Percentiles rank a stretch among this genome's conserved stretches.
Conservation (phyloP, 2,797 vertebrate genomes). For the Corythornis leucogaster region DNA sequence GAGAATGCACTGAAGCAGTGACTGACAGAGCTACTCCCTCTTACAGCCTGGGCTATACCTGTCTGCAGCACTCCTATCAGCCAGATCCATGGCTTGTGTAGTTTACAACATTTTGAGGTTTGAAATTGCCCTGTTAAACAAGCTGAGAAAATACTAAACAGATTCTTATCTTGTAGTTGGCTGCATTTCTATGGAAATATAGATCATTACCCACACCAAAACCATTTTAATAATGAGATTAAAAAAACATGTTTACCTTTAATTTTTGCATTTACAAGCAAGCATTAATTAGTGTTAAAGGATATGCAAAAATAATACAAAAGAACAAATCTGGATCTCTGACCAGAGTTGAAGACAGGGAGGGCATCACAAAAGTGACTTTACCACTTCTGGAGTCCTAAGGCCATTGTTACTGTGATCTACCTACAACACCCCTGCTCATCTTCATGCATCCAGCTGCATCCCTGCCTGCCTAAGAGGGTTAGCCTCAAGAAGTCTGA, state of each 20-base stretch:
- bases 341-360: not conserved
- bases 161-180: not conserved
- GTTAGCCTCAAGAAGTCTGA: not conserved
- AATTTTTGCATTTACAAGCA: not conserved
- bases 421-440: not conserved
- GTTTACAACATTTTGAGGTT: not conserved
- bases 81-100: not conserved
- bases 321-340: not conserved
- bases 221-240: not conserved
- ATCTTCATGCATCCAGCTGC: not conserved
- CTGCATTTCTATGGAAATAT: not conserved
- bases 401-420: not conserved
- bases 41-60: not conserved
- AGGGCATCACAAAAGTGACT: not conserved
- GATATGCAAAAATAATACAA: not conserved
- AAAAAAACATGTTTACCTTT: not conserved
- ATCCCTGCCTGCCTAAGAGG: not conserved
- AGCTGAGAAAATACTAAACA: constrained; percentile 7
- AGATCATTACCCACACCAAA: not conserved
- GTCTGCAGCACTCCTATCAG: constrained; percentile 5
- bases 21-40: not conserved
- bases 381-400: not conserved
- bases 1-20: not conserved
- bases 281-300: not conserved
- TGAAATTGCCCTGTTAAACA: constrained; percentile 10